phyloP scores from a whole-genome alignment of 2,797 vertebrate genomes.

The Cichlasoma orientale region DNA sequence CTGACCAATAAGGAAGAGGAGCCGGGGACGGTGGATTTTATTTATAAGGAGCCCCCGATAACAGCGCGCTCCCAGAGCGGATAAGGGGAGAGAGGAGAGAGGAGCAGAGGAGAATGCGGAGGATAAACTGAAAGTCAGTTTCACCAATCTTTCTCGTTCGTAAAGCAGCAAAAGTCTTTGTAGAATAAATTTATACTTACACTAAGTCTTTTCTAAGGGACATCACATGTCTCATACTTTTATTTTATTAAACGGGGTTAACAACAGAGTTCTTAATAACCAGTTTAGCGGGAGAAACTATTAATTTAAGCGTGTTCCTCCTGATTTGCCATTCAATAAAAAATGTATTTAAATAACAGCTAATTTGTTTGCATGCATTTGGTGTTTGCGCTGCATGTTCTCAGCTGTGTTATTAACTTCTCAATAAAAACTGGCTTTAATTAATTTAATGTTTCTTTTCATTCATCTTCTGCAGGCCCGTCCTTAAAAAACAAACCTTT shows the following conservation, averaged over 20 bases:
- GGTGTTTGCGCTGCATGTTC: neutral
- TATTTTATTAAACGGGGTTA: neutral
- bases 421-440: conserved; percentile 19
- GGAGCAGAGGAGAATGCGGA: conserved; percentile 23
- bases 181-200: neutral
- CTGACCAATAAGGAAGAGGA: conserved; percentile 91
- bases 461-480: neutral
- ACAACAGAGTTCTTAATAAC: neutral
- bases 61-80: conserved; percentile 38
- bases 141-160: conserved; percentile 2
- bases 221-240: neutral
- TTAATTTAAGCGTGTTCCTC: neutral
- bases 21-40: conserved; percentile 57
- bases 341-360: neutral
- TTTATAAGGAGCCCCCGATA: conserved; percentile 66
- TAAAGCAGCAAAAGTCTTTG: neutral
- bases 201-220: neutral
- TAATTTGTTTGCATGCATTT: neutral
- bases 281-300: neutral
- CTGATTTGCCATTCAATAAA: neutral
- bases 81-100: conserved; percentile 31
- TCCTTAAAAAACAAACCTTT: neutral
- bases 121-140: conserved; percentile 42
- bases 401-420: neutral
- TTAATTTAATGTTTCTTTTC: neutral